Evolutionary conservation across 2,113 vertebrate genomes (phyloP).

Genomic region (Corvus hawaiiensis): DNA sequence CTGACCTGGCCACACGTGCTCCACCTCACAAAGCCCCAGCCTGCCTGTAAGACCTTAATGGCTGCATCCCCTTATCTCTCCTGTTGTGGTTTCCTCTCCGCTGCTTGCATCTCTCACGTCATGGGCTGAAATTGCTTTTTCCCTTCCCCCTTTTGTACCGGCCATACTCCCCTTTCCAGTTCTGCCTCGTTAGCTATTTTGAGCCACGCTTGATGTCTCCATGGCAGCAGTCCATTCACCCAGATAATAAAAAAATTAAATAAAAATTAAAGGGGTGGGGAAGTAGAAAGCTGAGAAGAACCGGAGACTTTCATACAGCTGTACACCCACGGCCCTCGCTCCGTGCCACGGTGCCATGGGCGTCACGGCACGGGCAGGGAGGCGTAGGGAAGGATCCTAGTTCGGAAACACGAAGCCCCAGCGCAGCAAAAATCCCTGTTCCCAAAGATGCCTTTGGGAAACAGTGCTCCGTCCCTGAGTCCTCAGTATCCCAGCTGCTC

Average conservation of each 20-base stretch:
- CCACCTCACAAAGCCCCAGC: neutral
- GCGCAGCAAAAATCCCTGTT: neutral
- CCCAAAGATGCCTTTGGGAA: neutral
- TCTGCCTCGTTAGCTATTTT: neutral
- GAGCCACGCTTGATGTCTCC: neutral
- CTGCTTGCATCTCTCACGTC: neutral
- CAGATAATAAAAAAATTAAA: neutral
- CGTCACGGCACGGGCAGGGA: neutral
- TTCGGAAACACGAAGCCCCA: no score
- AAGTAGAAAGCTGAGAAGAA: neutral
- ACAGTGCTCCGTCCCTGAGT: neutral
- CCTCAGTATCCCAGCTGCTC: rapidly evolving
- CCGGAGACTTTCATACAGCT: neutral
- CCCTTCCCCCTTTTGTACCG: neutral
- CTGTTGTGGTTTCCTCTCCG: neutral
- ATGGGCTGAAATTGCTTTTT: neutral
- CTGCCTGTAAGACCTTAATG: neutral
- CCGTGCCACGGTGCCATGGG: neutral
- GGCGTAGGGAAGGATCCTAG: rapidly evolving
- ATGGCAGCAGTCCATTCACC: conserved; percentile 12
- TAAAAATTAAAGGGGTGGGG: neutral
- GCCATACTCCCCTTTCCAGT: neutral
- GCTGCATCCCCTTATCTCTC: neutral
- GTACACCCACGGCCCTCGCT: neutral
- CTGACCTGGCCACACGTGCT: neutral